Percentiles rank a stretch among this genome's conserved stretches.
Conservation (phyloP, 2,797 vertebrate species). For the Valencia hispanica region DNA sequence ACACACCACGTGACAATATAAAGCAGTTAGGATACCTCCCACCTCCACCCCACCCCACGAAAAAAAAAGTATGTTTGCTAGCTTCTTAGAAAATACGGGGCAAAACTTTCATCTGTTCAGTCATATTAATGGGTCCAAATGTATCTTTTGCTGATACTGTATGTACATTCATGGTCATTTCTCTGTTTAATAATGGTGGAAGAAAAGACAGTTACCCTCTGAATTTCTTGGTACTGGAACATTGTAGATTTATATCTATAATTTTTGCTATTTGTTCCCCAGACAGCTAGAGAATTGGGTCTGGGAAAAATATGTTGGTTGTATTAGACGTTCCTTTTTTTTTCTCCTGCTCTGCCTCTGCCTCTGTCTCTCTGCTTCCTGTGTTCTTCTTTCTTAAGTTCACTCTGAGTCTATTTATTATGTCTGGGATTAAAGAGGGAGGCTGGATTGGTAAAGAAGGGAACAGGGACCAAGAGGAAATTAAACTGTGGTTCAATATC, state of each 20-base stretch:
- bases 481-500: neutral
- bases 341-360: neutral
- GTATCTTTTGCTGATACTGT: neutral
- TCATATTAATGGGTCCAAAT: neutral
- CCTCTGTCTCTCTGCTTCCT: neutral
- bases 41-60: too few species aligned
- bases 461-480: constrained; percentile 3
- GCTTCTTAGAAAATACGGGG: neutral
- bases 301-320: neutral
- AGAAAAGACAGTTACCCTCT: neutral
- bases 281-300: neutral
- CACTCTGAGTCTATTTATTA: constrained; percentile 2
- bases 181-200: neutral
- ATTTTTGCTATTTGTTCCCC: constrained; percentile 1
- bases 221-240: neutral
- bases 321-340: neutral
- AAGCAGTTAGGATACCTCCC: neutral
- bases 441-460: neutral
- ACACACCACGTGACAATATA: too few species aligned
- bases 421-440: neutral
- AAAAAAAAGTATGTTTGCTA: neutral
- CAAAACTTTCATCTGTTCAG: neutral
- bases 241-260: constrained; percentile 5
- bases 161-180: neutral
- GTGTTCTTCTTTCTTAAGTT: neutral